A percentile compares a stretch with the other conserved stretches of the same genome.
These are phyloP conservation scores for Sinodicranocentrus sp. DNA, from an alignment of 2,888 invertebrate species.

Conservation along the genomic window DNA sequence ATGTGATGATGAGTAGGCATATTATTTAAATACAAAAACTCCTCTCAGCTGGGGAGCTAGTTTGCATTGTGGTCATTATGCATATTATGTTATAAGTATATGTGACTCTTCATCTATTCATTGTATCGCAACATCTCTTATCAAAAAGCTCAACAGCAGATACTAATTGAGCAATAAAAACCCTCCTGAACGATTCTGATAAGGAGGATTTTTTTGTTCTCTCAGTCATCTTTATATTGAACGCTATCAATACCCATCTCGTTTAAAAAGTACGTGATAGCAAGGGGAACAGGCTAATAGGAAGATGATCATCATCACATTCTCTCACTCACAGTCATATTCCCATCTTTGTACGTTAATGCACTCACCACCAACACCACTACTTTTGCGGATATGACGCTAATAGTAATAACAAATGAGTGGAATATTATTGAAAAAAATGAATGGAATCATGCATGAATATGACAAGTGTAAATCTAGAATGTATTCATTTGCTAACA, in stretches of 20 bases:
- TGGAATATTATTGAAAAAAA: neutral
- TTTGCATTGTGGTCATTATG: neutral
- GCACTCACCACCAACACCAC: neutral
- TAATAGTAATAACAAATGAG: conserved; percentile 11
- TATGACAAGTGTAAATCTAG: neutral
- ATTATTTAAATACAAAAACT: conserved; percentile 15
- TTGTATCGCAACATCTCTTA: conserved; percentile 46
- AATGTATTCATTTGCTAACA: neutral
- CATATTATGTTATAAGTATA: neutral
- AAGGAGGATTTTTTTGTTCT: conserved; percentile 13
- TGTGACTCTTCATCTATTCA: conserved; percentile 34
- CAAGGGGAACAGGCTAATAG: no score
- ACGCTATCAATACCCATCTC: neutral
- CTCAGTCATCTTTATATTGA: neutral
- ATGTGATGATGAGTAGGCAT: conserved; percentile 17
- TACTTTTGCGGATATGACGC: conserved; percentile 54
- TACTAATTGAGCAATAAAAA: conserved; percentile 63
- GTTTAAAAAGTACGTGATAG: no score
- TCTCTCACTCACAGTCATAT: no score
- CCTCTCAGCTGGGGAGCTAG: conserved; percentile 14
- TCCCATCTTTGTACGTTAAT: neutral
- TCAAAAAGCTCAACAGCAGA: conserved; percentile 41
- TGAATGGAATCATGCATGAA: no score
- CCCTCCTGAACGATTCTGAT: conserved; percentile 45
- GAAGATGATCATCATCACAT: no score